Base-by-base conservation (phyloP, 2,113 vertebrate species). In the Actenoides hombroni region DNA sequence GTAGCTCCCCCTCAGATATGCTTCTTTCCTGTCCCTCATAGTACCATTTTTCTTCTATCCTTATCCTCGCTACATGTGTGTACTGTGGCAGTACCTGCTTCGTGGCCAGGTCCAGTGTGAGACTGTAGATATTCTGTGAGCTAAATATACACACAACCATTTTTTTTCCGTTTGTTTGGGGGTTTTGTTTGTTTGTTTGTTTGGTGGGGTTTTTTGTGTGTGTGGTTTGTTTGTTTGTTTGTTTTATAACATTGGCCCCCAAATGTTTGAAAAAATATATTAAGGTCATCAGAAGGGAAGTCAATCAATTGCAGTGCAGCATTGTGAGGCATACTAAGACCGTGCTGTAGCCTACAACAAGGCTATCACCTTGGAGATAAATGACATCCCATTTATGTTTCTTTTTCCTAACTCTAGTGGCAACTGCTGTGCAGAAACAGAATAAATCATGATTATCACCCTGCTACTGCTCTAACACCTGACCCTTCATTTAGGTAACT, bases 331-430 rank as follows among this genome's bases (percentile, higher is more conserved):
- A 44, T 60, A 26, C 18, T 48, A 51, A 39, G 64, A 26, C 63
- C 39, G 16, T 73, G 53, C 42, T 77, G 69, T 57, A 84, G 59
- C 42, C 59, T 63, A 19, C 54, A 84, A 29, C 0, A 5, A 73
- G 37, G 42, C 37, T 63, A 29, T 61, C 48, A 23, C 56, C 93
- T 73, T 92, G 88, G 75, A 91, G 25, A 70, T 67, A 53, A 74
- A 83, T 73, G 44, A 40, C 21, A 51, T 92, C 21, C 33, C 33
- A 63, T 11, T 86, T 64, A 37, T 39, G 2, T 71, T 71, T 63
- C 26, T 79, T 91, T 91, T 68, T 59, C 35, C 24, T 54, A 77
- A 73, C 19, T 46, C 60, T 64, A 33, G 35, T n/a, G 49, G 35
- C 35, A 82, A 46, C 44, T 81, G 46, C 54, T 87, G 59, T 61